These are phyloP conservation scores for Psilanteris sp. DNA, from an alignment of 1,140 invertebrate species.

Conservation along the genomic window DNA sequence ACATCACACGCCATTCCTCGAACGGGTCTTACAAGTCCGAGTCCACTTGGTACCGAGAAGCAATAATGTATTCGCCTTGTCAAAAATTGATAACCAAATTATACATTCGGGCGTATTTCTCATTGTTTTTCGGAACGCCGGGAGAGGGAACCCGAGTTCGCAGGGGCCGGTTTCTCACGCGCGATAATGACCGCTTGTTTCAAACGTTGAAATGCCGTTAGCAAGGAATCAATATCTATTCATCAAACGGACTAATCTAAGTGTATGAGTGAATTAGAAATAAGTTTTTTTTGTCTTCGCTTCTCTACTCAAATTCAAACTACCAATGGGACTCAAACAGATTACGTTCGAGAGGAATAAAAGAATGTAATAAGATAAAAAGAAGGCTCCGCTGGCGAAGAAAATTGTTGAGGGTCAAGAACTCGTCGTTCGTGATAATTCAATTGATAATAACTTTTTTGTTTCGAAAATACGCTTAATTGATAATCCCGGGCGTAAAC, in stretches of 20 bases:
- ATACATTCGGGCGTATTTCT: constrained; percentile 38
- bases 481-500: no score
- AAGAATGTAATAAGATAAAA: constrained; percentile 24
- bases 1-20: constrained; percentile 34
- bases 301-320: no score
- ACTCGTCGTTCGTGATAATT: no score
- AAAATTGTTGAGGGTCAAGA: constrained; percentile 13
- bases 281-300: constrained; percentile 44
- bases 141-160: background rate
- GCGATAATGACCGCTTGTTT: constrained; percentile 46
- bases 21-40: constrained; percentile 22
- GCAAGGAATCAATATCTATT: constrained; percentile 58
- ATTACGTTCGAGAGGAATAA: constrained; percentile 29
- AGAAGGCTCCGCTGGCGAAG: background rate
- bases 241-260: constrained; percentile 40
- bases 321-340: constrained; percentile 10
- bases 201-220: constrained; percentile 53
- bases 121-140: constrained; percentile 31
- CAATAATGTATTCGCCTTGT: constrained; percentile 23
- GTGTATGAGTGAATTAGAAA: constrained; percentile 54
- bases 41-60: constrained; percentile 25
- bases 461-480: no score
- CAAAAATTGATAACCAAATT: constrained; percentile 55
- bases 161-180: constrained; percentile 47
- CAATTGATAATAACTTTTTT: no score